Conservation (phyloP, 2,888 invertebrate species). For the Onthophagus sagittarius region DNA sequence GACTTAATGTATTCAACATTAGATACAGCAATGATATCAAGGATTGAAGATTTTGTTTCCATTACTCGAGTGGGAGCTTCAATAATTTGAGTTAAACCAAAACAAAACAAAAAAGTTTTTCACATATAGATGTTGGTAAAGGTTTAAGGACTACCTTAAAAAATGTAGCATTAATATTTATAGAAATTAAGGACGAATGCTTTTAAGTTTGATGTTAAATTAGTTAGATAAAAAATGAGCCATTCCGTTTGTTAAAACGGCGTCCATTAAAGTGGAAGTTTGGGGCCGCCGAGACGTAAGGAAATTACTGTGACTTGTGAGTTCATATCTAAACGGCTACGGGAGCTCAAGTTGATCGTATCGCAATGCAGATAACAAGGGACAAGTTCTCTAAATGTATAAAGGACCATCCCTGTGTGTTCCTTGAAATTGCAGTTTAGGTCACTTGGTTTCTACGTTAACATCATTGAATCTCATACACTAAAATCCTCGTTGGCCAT, state of each 20-base stretch:
- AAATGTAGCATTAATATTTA: too few species aligned
- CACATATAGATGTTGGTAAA: too few species aligned
- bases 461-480: neutral
- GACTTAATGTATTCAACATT: too few species aligned
- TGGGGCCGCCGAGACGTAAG: neutral
- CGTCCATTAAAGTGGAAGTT: neutral
- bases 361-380: neutral
- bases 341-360: neutral
- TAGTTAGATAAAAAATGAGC: neutral
- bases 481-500: neutral
- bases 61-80: too few species aligned
- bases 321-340: neutral
- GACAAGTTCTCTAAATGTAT: neutral
- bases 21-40: too few species aligned
- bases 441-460: neutral
- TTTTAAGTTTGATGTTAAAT: neutral
- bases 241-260: neutral
- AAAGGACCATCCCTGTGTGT: neutral
- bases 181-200: neutral
- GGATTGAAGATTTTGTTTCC: too few species aligned
- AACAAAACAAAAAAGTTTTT: too few species aligned
- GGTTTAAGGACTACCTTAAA: too few species aligned
- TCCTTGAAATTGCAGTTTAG: neutral
- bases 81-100: too few species aligned
- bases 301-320: neutral